Evolutionary conservation across 1,140 invertebrate species (phyloP).

Genomic region (Lucilia cuprina): DNA sequence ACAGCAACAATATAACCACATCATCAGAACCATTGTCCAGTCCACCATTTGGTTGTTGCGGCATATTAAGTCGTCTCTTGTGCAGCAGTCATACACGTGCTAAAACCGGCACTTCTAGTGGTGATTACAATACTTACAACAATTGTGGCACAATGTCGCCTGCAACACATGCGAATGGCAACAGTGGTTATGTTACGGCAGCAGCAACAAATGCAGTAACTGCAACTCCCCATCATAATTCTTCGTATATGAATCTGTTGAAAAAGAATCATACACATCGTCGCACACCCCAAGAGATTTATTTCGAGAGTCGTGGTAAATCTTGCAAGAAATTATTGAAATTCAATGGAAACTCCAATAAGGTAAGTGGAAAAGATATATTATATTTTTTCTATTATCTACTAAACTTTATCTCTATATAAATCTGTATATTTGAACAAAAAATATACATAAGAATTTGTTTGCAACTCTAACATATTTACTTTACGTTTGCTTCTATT

Average conservation of each 20-base stretch:
- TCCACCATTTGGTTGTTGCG: slow-evolving; percentile 50
- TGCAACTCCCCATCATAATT: slow-evolving; percentile 38
- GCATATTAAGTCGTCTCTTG: slow-evolving; percentile 55
- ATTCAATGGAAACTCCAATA: slow-evolving; percentile 76
- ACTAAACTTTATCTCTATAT: too few relatives aligned
- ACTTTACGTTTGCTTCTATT: too few relatives aligned
- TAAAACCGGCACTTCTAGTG: slow-evolving; percentile 50
- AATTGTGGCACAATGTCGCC: slow-evolving; percentile 35
- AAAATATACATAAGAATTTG: too few relatives aligned
- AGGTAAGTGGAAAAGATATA: slow-evolving; percentile 64
- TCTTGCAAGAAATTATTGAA: slow-evolving; percentile 75
- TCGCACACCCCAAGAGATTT: slow-evolving; percentile 72
- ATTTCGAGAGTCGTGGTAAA: slow-evolving; percentile 76
- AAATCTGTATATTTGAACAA: too few relatives aligned
- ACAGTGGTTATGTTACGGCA: not conserved
- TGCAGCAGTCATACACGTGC: slow-evolving; percentile 48
- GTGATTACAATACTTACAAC: slow-evolving; percentile 40
- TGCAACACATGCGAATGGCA: slow-evolving; percentile 29
- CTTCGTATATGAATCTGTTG: slow-evolving; percentile 16
- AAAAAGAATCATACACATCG: slow-evolving; percentile 46
- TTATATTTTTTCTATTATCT: not conserved
- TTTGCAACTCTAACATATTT: too few relatives aligned
- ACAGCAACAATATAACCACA: not conserved
- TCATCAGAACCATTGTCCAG: not conserved
- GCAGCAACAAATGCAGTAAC: not conserved